Evolutionary conservation across 2,888 invertebrate genomes (phyloP), one percentile per base, ranked within the genome.

Genomic region (Melanostoma mellinum): DNA sequence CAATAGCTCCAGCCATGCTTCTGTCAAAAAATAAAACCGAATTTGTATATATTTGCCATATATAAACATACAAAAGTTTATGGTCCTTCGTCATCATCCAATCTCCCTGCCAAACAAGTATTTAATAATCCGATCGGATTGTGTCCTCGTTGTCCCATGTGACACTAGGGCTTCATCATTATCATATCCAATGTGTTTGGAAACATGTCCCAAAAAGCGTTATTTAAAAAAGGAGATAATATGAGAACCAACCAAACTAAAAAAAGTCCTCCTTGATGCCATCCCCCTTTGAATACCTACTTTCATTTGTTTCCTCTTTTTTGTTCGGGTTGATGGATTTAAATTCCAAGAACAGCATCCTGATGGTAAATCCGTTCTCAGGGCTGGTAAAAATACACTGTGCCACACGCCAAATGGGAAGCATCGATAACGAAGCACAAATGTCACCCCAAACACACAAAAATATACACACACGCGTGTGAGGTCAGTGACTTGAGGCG

Each of bases 401-500:
- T 73, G 77, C 73, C 82, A 77, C 82, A 78, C 63, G 78, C 73
- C 73, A 55, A 73, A 52, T 69, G 69, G 63, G 10, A 61, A 79
- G 35, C 6, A 35, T 60, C 36, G 78, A 84, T 79, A 79, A 75
- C 53, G 61, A 75, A 74, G 36, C 44, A 30, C 5, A 35, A 10
- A 50, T 30, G 48, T 60, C 60, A 73, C 58, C 75, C 69, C 38
- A 38, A 35, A 42, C 30, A 61, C 33, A 9, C 35, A 35, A 48
- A 35, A 36, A 40, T 35, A 42, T 35, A 42, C 35, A 60, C 61
- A 60, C 65, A 69, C 68, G 72, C 72, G 65, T 50, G 61, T 68
- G 71, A 84, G 84, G 84, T 84, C 75, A 84, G 79, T 84, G 84
- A 84, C 84, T 84, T 56, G 67, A 56, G 38, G 3, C 32, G 6